Percentiles rank a stretch among this genome's conserved stretches.
phyloP scores from a whole-genome alignment of 2,797 vertebrate species.

The Chaunax sp. region DNA sequence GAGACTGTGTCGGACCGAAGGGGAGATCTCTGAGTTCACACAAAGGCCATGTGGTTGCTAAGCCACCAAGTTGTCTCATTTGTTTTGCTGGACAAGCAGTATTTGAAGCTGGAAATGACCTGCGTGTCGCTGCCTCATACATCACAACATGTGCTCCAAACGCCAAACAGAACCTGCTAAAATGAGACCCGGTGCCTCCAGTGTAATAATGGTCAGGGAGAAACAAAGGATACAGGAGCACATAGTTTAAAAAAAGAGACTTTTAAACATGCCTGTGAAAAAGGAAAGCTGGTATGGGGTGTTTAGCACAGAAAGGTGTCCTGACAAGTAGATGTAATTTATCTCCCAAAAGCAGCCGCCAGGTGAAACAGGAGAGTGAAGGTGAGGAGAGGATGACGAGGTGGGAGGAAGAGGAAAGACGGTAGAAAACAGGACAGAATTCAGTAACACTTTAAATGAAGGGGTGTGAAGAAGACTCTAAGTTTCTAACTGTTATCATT shows the following conservation, averaged over 20 bases:
- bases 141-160: not conserved
- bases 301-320: conserved; percentile 49
- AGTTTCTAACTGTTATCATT: no score
- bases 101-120: conserved; percentile 38
- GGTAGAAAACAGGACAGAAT: not conserved
- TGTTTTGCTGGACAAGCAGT: conserved; percentile 2
- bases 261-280: conserved; percentile 26
- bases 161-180: conserved; percentile 37
- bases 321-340: conserved; percentile 57
- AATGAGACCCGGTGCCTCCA: not conserved
- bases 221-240: conserved; percentile 31
- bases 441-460: no score
- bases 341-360: conserved; percentile 18
- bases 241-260: conserved; percentile 31
- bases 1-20: conserved; percentile 15
- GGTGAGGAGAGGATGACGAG: conserved; percentile 2
- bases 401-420: conserved; percentile 3
- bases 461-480: no score
- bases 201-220: not conserved
- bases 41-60: conserved; percentile 29
- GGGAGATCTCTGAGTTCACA: conserved; percentile 41
- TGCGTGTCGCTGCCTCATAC: conserved; percentile 3
- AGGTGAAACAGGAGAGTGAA: not conserved
- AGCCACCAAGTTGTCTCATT: conserved; percentile 10
- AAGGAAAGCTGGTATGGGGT: conserved; percentile 29